phyloP scores from a whole-genome alignment of 1,140 invertebrate genomes.

The Propsilocerus akamusi region DNA sequence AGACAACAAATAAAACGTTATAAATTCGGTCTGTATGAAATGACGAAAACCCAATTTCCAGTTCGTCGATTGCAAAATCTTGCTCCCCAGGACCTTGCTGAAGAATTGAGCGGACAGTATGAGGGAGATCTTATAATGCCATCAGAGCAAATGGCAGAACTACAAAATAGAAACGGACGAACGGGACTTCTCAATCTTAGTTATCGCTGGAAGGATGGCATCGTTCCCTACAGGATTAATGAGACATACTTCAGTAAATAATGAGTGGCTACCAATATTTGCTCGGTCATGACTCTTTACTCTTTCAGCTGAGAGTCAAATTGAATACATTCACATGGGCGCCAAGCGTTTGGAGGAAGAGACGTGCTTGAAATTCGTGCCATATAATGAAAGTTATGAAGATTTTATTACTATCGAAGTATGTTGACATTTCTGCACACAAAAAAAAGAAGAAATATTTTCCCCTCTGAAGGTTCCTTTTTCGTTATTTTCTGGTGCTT shows the following conservation, averaged over 20 bases:
- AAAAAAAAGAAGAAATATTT: too few species aligned
- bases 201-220: constrained; percentile 37
- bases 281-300: not conserved
- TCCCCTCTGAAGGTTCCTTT: too few species aligned
- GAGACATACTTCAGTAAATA: constrained; percentile 36
- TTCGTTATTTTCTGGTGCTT: too few species aligned
- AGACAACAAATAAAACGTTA: too few species aligned
- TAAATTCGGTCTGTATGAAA: too few species aligned
- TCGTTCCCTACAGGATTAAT: constrained; percentile 39
- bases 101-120: constrained; percentile 26
- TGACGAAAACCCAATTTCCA: too few species aligned
- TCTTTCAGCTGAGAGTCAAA: not conserved
- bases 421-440: not conserved
- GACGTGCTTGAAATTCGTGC: not conserved
- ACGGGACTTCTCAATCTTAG: constrained; percentile 37
- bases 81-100: constrained; percentile 6
- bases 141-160: constrained; percentile 14
- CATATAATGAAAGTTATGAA: not conserved
- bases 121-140: constrained; percentile 30
- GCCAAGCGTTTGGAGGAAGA: not conserved
- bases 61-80: not conserved
- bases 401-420: not conserved
- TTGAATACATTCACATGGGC: not conserved
- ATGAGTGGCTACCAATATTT: not conserved
- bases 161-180: constrained; percentile 12